These are phyloP conservation scores for Trichopria drosophilae DNA, from an alignment of 2,888 invertebrate species.

Conservation along the genomic window DNA sequence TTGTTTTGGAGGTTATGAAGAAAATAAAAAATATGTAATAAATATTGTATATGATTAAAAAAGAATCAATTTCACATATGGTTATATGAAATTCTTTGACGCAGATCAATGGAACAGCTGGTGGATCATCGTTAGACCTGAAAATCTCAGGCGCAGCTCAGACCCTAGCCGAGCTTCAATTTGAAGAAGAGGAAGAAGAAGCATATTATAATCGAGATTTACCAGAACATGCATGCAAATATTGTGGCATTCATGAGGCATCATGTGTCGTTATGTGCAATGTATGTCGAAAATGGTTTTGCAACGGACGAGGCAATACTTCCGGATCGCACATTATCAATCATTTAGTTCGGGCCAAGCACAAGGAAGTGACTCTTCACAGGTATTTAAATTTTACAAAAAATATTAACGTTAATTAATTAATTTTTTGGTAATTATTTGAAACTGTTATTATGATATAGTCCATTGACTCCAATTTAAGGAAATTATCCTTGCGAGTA, in stretches of 20 bases:
- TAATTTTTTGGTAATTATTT: too few species aligned
- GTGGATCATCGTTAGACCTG: constrained; percentile 59
- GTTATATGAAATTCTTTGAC: too few species aligned
- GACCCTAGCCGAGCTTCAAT: constrained; percentile 84
- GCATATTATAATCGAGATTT: constrained; percentile 85
- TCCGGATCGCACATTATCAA: constrained; percentile 99
- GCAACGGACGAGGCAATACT: constrained; percentile 97
- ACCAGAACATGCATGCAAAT: constrained; percentile 96
- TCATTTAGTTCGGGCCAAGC: constrained; percentile 97
- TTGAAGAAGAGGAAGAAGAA: constrained; percentile 94
- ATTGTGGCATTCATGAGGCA: constrained; percentile 98
- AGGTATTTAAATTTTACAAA: constrained; percentile 46
- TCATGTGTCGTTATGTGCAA: constrained; percentile 98
- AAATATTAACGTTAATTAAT: not conserved
- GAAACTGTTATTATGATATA: too few species aligned
- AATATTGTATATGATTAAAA: too few species aligned
- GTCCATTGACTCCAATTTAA: too few species aligned
- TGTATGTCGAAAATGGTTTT: constrained; percentile 99
- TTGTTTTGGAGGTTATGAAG: too few species aligned
- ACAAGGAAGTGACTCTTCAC: constrained; percentile 98
- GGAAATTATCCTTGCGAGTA: too few species aligned
- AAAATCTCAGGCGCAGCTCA: constrained; percentile 74
- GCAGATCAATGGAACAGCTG: constrained; percentile 71
- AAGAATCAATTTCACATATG: too few species aligned
- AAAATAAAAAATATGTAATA: too few species aligned